phyloP scores from a whole-genome alignment of 1,140 invertebrate genomes.

The Bombus picipes region DNA sequence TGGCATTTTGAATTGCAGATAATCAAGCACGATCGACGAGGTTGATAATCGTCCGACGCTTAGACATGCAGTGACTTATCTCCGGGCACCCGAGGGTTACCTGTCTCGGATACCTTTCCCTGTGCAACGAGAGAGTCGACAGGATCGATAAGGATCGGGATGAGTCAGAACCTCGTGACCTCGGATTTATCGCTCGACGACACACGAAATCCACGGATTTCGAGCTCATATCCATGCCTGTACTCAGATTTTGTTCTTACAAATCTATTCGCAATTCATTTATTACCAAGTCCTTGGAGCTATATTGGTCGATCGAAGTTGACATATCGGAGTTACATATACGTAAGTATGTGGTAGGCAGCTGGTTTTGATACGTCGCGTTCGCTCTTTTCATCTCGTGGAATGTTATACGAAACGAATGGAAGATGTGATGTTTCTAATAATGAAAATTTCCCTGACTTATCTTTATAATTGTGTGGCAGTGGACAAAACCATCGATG shows the following conservation, averaged over 20 bases:
- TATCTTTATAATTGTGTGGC: too few species aligned
- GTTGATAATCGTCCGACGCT: slow-evolving; percentile 69
- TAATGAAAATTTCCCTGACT: too few species aligned
- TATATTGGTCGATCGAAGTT: too few species aligned
- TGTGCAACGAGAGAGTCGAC: slow-evolving; percentile 62
- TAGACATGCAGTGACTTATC: slow-evolving; percentile 75
- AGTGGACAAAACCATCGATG: too few species aligned
- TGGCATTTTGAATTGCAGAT: slow-evolving; percentile 73
- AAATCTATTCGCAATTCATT: too few species aligned
- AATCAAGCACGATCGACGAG: slow-evolving; percentile 71
- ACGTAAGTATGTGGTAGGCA: too few species aligned
- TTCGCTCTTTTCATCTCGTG: too few species aligned
- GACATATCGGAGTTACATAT: too few species aligned
- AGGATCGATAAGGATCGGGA: slow-evolving; percentile 65
- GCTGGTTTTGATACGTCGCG: too few species aligned
- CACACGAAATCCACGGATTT: slow-evolving; percentile 41
- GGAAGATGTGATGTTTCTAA: too few species aligned
- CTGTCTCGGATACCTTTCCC: slow-evolving; percentile 68
- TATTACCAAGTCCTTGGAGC: too few species aligned
- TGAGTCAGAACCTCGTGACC: slow-evolving; percentile 63
- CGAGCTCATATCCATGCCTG: neutral
- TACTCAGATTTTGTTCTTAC: neutral
- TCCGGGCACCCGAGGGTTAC: slow-evolving; percentile 63
- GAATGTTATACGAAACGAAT: too few species aligned
- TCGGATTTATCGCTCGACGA: slow-evolving; percentile 49